Evolutionary conservation across 2,113 vertebrate genomes (phyloP).

Genomic region (Eurystomus gularis): DNA sequence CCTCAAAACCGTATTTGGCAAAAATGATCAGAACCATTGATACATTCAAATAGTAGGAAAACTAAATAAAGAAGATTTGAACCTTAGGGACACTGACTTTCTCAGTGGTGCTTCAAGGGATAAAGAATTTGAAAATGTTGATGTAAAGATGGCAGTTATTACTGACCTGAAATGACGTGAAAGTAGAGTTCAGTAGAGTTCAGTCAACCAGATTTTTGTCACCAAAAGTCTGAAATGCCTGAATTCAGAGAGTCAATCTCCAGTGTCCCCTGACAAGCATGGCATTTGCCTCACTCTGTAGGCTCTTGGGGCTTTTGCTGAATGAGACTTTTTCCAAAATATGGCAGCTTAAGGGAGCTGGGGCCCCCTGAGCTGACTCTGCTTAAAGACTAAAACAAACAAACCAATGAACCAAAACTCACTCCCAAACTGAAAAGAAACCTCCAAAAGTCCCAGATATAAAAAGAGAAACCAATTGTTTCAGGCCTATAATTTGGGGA

Average conservation of each 20-base stretch:
- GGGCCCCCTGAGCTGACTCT: background rate
- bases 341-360: background rate
- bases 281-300: background rate
- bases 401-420: background rate
- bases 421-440: background rate
- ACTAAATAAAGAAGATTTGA: background rate
- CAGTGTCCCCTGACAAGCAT: rapidly evolving
- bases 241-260: background rate
- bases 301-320: background rate
- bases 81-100: background rate
- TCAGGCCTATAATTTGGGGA: background rate
- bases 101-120: background rate
- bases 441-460: background rate
- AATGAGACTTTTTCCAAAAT: background rate
- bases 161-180: background rate
- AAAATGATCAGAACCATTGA: background rate
- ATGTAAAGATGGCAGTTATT: background rate
- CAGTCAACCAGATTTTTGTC: background rate
- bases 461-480: background rate
- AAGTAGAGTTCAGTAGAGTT: background rate
- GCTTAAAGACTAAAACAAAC: background rate
- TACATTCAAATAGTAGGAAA: background rate
- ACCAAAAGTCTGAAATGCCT: background rate
- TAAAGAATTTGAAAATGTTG: background rate
- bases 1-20: background rate